Conservation (phyloP, 30 jellyfish, hydroid and myxozoan genomes). For the Morbakka virulenta region DNA sequence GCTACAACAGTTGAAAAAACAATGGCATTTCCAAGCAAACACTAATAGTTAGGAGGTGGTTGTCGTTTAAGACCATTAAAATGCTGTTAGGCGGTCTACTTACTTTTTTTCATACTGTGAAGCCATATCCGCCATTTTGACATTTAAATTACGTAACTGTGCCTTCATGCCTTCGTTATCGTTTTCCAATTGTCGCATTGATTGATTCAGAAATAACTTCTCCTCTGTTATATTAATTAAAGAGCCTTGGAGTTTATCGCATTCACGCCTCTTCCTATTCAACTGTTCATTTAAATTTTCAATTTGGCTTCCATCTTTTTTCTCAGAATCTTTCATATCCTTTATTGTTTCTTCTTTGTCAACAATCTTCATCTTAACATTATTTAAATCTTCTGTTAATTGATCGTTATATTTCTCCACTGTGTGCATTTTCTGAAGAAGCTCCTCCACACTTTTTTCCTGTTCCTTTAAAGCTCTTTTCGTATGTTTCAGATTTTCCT, state of each 20-base stretch:
- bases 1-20: no score
- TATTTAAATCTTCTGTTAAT: neutral
- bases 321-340: neutral
- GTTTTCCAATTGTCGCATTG: neutral
- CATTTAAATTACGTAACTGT: neutral
- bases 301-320: no score
- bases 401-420: neutral
- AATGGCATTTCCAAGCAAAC: no score
- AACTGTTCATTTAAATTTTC: neutral
- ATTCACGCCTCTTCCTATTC: neutral
- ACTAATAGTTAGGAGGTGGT: no score
- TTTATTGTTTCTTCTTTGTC: neutral
- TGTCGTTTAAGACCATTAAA: no score
- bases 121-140: neutral
- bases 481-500: neutral
- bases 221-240: neutral
- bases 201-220: neutral
- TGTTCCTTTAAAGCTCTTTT: neutral
- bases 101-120: neutral
- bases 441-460: neutral
- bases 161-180: neutral
- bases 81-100: neutral
- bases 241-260: neutral
- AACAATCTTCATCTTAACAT: neutral
- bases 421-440: neutral